Evolutionary conservation across 2,888 invertebrate species (phyloP), one percentile per base, ranked within the genome.

Genomic region (Perizoma flavofasciatum): DNA sequence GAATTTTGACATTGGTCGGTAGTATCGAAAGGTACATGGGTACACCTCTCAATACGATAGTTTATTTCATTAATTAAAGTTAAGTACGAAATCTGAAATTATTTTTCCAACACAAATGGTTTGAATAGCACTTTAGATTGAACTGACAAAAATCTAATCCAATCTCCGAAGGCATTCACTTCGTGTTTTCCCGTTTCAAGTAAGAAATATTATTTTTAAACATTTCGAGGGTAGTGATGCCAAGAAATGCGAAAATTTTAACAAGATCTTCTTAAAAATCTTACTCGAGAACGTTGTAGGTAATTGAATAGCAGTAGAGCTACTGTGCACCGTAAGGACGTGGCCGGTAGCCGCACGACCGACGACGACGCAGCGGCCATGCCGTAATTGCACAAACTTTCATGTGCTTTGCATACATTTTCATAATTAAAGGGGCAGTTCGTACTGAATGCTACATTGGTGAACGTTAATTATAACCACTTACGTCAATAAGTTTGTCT

Each of bases 321-420:
- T 74, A 78, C 81, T 75, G 78, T 77, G 78, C 77, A 77, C 81
- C 73, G 85, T 84, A 81, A 83, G 85, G 83, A 80, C 84, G 83
- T 75, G 84, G 86, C 77, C 69, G 79, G 80, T 82, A 81, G 78
- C 83, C 79, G 83, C 81, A 79, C 79, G 79, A 67, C 22, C 22
- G 22, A 22, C 22, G 22, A 22, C 22, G 22, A 22, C 41, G 72
- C 67, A 79, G 77, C 72, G 82, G 78, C 83, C 75, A 77, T 77
- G 80, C 79, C 83, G 85, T 90, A 89, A 89, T 90, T 90, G 88
- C 89, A 87, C 83, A 86, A 89, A 91, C 89, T 90, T 91, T 88
- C 89, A 86, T 89, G 89, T 88, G 88, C 89, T 88, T 80, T 82
- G 90, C 91, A 90, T 91, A 91, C 86, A 90, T 91, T 89, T 89